Evolutionary conservation across 92 coral and sea anemone genomes (phyloP), one percentile per base, ranked within the genome.

Genomic region (Diadumene lineata): DNA sequence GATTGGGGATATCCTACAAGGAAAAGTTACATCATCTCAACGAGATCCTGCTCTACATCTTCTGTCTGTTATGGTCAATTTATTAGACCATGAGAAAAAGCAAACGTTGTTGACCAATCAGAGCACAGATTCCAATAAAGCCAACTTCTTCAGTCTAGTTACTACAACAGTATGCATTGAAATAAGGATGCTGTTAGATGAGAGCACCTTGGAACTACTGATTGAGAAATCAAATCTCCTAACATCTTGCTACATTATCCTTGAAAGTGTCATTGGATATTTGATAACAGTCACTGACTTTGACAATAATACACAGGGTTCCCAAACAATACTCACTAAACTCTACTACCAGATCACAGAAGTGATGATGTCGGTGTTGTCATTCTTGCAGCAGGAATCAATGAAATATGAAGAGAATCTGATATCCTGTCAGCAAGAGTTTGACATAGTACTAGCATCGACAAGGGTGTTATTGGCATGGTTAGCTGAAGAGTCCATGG

Each of bases 401-500:
- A 55, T 70, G 31, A 72, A 48, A 11, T 60, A 50, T 61, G 65
- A 85, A 62, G 73, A 31, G 53, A 46, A 64, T 21, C 63, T 56
- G 76, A 71, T 83, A 24, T 46, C 56, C 43, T 50, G 23, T 9
- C 64, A 19, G 2, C 62, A 69, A 23, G 73, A 82, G 58, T 23
- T 34, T 38, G 75, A 84, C 1, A 68, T 91, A 58, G 68, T 92
- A 48, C 34, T 78, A 11, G 98, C 97, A 10, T 88, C 97, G 31
- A 89, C 88, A 11, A 81, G 96, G 51, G 82, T 92, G 27, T 66
- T 94, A 31, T 76, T 94, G 81, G 87, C 89, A 0, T 94, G 98
- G 98, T 74, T 94, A 73, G 93, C 98, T 24, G 98, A 94, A 69
- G 98, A 94, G 68, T 92, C 98, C 2, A 67, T 83, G 8, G 96